Conservation (phyloP, 2,797 vertebrate genomes). For the Threskiornis aethiopicus region DNA sequence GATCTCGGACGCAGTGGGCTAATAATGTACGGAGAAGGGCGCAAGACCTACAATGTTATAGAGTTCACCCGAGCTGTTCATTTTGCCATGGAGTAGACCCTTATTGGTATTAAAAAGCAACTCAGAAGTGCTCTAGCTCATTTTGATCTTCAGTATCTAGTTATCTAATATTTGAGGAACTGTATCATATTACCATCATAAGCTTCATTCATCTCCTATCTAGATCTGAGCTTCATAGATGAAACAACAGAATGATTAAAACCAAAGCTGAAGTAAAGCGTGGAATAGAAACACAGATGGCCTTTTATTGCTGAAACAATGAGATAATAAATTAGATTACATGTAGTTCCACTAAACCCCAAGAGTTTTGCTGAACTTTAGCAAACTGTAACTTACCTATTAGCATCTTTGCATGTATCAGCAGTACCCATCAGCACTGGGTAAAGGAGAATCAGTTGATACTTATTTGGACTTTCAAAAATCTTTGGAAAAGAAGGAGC, state of each 20-base stretch:
- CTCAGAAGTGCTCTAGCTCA: neutral
- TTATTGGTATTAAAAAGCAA: neutral
- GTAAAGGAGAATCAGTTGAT: neutral
- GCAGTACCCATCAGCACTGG: neutral
- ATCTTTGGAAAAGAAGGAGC: neutral
- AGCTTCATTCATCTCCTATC: neutral
- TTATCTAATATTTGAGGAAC: conserved; percentile 21
- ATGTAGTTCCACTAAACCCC: neutral
- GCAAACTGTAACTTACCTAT: neutral
- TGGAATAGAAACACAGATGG: conserved; percentile 23
- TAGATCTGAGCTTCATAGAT: conserved; percentile 1
- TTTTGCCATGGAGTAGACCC: neutral
- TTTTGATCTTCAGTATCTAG: conserved; percentile 31
- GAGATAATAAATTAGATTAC: conserved; percentile 38
- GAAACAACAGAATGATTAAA: conserved; percentile 50
- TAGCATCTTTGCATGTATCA: neutral
- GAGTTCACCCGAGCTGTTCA: neutral
- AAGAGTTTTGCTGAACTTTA: neutral
- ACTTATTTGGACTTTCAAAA: neutral
- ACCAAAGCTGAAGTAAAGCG: conserved; percentile 22
- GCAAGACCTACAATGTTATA: neutral
- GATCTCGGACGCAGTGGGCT: neutral
- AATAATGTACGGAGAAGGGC: neutral
- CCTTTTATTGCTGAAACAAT: conserved; percentile 19
- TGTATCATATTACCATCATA: neutral